Conservation (phyloP, 1,140 invertebrate species). For the Cydia pomonella region DNA sequence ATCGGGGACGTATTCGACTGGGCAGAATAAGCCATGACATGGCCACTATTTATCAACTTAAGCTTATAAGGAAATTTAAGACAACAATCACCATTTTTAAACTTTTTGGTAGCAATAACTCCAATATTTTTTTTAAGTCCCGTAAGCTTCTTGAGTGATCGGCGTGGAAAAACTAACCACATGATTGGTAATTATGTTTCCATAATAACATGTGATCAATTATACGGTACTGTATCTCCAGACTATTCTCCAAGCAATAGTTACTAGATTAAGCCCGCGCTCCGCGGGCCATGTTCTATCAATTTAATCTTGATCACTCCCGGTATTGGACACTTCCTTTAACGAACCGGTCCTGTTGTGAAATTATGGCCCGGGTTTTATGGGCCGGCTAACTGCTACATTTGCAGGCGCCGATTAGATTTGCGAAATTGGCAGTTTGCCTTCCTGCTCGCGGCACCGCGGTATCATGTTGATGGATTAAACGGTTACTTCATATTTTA, state of each 20-base stretch:
- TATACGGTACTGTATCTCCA: too few relatives aligned
- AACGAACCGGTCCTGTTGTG: conserved; percentile 1
- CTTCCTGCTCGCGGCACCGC: conserved; percentile 14
- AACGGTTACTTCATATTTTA: conserved; percentile 8
- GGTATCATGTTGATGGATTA: conserved; percentile 24
- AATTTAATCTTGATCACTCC: conserved; percentile 7
- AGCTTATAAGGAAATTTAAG: background rate
- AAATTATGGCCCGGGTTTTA: conserved; percentile 1
- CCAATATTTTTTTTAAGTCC: too few relatives aligned
- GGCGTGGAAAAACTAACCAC: too few relatives aligned
- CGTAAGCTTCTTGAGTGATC: too few relatives aligned
- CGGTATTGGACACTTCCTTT: background rate
- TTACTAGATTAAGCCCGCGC: background rate
- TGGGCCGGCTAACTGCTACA: conserved; percentile 1
- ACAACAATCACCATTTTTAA: too few relatives aligned
- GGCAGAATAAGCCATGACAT: background rate
- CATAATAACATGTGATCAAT: too few relatives aligned
- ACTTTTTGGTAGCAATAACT: too few relatives aligned
- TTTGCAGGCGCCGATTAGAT: conserved; percentile 14
- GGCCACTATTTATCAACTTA: background rate
- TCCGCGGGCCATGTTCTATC: background rate
- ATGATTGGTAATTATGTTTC: too few relatives aligned
- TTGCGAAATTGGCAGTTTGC: conserved; percentile 25
- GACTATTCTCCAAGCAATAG: background rate
- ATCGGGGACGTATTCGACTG: background rate